These are phyloP conservation scores for Nothoprocta perdicaria DNA, from an alignment of 2,113 vertebrate genomes.

Conservation along the genomic window DNA sequence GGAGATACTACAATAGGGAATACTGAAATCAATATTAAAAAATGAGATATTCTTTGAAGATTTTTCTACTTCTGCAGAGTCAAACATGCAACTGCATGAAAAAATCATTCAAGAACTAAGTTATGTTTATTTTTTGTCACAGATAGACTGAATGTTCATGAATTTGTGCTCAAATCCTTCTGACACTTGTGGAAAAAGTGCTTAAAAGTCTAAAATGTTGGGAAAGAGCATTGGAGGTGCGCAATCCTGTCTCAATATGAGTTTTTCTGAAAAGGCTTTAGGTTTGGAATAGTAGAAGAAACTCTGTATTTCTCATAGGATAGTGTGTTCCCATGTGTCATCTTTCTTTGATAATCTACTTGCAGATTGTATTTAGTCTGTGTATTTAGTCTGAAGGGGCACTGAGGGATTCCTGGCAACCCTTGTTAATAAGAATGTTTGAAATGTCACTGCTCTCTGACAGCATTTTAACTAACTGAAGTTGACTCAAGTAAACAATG, in stretches of 20 bases:
- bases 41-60: neutral
- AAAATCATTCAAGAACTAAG: neutral
- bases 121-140: neutral
- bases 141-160: neutral
- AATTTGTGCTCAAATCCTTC: neutral
- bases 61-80: neutral
- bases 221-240: neutral
- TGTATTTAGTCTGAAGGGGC: neutral
- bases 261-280: neutral
- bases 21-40: neutral
- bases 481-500: neutral
- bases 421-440: conserved; percentile 15
- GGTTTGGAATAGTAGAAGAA: neutral
- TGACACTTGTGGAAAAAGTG: neutral
- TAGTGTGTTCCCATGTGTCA: neutral
- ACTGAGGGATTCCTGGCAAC: neutral
- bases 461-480: neutral
- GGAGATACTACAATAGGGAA: neutral
- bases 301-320: neutral
- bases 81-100: neutral
- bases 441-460: conserved; percentile 12
- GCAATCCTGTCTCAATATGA: neutral
- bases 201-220: neutral
- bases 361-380: neutral
- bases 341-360: conserved; percentile 8